These are phyloP conservation scores for Acridotheres tristis DNA, from an alignment of 2,797 vertebrate genomes.

Conservation along the genomic window DNA sequence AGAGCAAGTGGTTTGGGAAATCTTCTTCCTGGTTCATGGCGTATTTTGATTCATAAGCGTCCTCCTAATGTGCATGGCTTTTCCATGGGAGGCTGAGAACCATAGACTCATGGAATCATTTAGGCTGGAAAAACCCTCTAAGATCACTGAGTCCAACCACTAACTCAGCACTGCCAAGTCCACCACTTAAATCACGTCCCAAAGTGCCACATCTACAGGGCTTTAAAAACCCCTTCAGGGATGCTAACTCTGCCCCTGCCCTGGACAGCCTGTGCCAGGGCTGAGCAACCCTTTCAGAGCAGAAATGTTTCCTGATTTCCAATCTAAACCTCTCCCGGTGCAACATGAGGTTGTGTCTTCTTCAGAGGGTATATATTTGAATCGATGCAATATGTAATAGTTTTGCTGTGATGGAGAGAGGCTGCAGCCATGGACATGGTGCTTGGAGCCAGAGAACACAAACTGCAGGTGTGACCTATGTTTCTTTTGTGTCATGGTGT, in stretches of 20 bases:
- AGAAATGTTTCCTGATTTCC: background rate
- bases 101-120: background rate
- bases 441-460: background rate
- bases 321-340: background rate
- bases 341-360: background rate
- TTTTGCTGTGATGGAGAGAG: background rate
- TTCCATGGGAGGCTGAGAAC: background rate
- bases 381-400: fast-evolving
- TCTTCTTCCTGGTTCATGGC: background rate
- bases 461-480: background rate
- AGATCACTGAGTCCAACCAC: background rate
- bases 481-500: background rate
- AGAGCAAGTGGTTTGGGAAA: background rate
- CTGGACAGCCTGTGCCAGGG: background rate
- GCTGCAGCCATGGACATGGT: background rate
- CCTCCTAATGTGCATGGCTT: background rate
- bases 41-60: background rate
- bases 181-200: background rate
- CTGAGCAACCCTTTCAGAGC: background rate
- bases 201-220: background rate
- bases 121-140: background rate
- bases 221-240: background rate
- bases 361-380: fast-evolving
- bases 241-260: background rate
- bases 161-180: background rate